Base-by-base conservation (phyloP, 2,888 invertebrate species). In the Drosophila diplacantha region DNA sequence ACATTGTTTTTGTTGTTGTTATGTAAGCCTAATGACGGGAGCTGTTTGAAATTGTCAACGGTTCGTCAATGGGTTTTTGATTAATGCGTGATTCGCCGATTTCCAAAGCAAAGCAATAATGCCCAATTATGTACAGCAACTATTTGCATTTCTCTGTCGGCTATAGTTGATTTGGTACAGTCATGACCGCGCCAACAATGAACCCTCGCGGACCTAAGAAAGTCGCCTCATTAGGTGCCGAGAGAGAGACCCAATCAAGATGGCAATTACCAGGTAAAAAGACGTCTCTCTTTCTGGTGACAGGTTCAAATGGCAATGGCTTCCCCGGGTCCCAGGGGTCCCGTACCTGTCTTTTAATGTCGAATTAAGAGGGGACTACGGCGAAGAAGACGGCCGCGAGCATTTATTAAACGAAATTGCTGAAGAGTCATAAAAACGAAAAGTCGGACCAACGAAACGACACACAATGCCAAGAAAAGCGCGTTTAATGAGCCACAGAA, bases 1-100 rank as follows among this genome's bases (percentile, higher is more conserved):
- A 70, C 59, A 38, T 52, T 59, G 51, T 43, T 62, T 41, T 41
- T 66, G 32, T 37, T 61, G 44, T 41, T 69, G 73, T 81, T 75
- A 78, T 81, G 80, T 77, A 81, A 77, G 72, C 67, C 56, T 81
- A 79, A 78, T 81, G 78, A 78, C 73, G 51, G 43, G 46, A 50
- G 62, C 71, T 73, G 67, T 54, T 56, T 66, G 5, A 73, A 78
- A 74, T 74, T 64, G 75, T 74, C 66, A 72, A 72, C 66, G 73
- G 50, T 70, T 78, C 22, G 53, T 72, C 74, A 81, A 77, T 81
- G 81, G 69, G 51, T 65, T 74, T 77, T 77, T 77, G 81, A 77
- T 78, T 81, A 75, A 78, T 78, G 78, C 75, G 66, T 77, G 81
- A 77, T 70, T 78, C 41, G 72, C 68, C 66, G 68, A 79, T 71